Evolutionary conservation across 2,113 vertebrate genomes (phyloP).

Genomic region (Nicator chloris): DNA sequence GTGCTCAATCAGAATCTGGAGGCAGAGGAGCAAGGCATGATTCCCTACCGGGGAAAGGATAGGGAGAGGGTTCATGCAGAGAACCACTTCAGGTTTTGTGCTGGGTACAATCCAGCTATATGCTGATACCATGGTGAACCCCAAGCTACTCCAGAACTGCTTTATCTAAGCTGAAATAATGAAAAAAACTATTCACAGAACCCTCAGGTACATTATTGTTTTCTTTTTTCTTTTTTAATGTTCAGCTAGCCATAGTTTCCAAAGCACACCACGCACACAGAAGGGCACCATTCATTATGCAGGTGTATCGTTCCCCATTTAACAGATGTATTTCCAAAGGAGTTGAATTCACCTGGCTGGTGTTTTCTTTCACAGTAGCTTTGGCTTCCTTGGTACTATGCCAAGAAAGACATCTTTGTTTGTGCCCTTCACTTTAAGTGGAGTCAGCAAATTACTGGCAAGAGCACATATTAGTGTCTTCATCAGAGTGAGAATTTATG

Average conservation of each 20-base stretch:
- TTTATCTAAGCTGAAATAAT: not conserved
- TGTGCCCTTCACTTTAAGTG: slow-evolving; percentile 25
- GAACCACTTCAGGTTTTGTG: not conserved
- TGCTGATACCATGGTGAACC: not conserved
- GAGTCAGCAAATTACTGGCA: slow-evolving; percentile 55
- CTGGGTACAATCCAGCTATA: not conserved
- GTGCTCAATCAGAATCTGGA: not conserved
- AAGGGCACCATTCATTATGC: not conserved
- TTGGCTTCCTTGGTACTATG: slow-evolving; percentile 19
- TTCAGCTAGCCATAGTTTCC: not conserved
- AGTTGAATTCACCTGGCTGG: slow-evolving; percentile 13
- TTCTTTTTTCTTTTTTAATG: not conserved
- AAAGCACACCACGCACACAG: rapidly evolving
- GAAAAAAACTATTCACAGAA: not conserved
- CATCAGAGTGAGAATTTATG: slow-evolving; percentile 50
- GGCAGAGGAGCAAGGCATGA: not conserved
- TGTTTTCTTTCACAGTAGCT: slow-evolving; percentile 49
- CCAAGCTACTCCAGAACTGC: not conserved
- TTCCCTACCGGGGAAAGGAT: not conserved
- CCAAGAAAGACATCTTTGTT: slow-evolving; percentile 58
- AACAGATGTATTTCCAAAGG: slow-evolving; percentile 2
- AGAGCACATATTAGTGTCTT: slow-evolving; percentile 6
- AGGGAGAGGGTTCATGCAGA: not conserved
- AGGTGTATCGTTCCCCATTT: not conserved
- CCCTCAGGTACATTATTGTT: not conserved